These are phyloP conservation scores for Sialis lutaria DNA, from an alignment of 2,888 invertebrate species.

Conservation along the genomic window DNA sequence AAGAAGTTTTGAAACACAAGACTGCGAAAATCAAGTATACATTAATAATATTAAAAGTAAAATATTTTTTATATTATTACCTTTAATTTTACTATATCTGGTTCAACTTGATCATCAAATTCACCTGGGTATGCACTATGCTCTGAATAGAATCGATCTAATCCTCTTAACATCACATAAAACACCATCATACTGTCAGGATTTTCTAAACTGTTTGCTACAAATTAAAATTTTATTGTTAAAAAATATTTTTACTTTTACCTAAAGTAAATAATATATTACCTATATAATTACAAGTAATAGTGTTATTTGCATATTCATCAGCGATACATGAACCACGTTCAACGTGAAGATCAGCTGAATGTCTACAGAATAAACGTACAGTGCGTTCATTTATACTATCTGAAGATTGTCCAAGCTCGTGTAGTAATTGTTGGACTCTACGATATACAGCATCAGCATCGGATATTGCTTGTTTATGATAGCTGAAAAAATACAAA, in stretches of 20 bases:
- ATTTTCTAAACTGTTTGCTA: slow-evolving; percentile 38
- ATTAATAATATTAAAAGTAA: background rate
- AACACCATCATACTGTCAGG: slow-evolving; percentile 77
- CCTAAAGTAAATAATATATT: too few species aligned
- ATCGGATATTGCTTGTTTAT: slow-evolving; percentile 68
- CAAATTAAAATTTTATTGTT: background rate
- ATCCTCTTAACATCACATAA: slow-evolving; percentile 79
- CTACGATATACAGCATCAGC: slow-evolving; percentile 64
- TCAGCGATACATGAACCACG: slow-evolving; percentile 63
- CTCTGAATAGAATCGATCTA: slow-evolving; percentile 76
- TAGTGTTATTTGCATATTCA: slow-evolving; percentile 44
- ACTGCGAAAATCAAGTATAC: slow-evolving; percentile 11
- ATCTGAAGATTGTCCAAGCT: slow-evolving; percentile 57
- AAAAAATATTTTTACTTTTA: too few species aligned
- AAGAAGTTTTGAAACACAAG: slow-evolving; percentile 34
- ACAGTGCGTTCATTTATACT: slow-evolving; percentile 56
- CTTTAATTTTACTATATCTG: slow-evolving; percentile 78
- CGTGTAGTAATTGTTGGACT: slow-evolving; percentile 62
- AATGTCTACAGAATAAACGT: slow-evolving; percentile 68
- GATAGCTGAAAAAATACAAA: slow-evolving; percentile 32
- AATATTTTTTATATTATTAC: slow-evolving; percentile 16
- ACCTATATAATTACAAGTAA: slow-evolving; percentile 4
- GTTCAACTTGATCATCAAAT: slow-evolving; percentile 67
- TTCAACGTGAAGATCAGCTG: slow-evolving; percentile 60
- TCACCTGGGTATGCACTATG: slow-evolving; percentile 84